These are phyloP conservation scores for Microcebus jonahi DNA, from an alignment of 2,113 vertebrate species.

Conservation along the genomic window DNA sequence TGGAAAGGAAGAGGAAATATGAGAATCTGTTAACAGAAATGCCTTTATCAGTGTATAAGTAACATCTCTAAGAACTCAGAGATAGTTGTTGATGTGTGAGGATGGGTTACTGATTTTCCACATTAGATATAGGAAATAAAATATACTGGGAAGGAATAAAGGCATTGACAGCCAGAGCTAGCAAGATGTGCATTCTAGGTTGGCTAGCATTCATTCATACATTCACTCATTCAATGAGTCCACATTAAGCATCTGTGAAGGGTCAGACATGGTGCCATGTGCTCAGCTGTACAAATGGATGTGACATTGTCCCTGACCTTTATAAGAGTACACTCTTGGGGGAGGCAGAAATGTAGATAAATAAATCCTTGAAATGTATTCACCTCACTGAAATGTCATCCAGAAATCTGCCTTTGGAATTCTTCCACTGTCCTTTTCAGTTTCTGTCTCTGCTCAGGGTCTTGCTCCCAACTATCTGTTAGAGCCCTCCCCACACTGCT, in stretches of 20 bases:
- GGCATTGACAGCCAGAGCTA: background rate
- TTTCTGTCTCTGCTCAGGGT: background rate
- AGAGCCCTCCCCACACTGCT: background rate
- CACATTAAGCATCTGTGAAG: background rate
- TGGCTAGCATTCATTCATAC: background rate
- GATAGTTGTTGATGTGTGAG: background rate
- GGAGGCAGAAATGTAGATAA: background rate
- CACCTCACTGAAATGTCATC: slow-evolving; percentile 1
- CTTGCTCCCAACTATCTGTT: background rate
- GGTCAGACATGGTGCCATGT: background rate
- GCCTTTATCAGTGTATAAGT: background rate
- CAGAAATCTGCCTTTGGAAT: background rate
- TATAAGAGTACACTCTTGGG: background rate
- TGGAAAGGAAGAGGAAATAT: background rate
- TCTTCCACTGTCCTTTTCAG: background rate
- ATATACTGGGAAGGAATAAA: background rate
- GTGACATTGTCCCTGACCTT: background rate
- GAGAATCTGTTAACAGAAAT: slow-evolving; percentile 27
- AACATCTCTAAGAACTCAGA: background rate
- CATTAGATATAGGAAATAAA: background rate
- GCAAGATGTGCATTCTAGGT: background rate
- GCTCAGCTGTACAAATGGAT: background rate
- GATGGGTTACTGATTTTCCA: slow-evolving; percentile 26
- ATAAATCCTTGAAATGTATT: background rate
- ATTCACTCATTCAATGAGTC: background rate